Percentiles rank a stretch among this genome's conserved stretches.
phyloP scores from a whole-genome alignment of 2,888 invertebrate species.

The Quadroppia sp. region DNA sequence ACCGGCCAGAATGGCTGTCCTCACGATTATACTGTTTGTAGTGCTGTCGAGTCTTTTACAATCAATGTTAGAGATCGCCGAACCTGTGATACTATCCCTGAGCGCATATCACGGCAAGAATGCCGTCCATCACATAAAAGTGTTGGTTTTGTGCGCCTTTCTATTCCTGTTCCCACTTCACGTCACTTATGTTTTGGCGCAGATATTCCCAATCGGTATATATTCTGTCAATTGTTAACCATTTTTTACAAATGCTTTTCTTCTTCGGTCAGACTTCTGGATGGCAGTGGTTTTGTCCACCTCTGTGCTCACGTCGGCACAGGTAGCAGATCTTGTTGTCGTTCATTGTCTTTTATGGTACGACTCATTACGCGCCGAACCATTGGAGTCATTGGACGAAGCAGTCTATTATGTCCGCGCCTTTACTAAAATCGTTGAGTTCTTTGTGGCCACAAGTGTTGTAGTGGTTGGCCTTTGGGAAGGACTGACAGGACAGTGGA shows the following conservation, averaged over 20 bases:
- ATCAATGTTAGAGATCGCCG: constrained; percentile 58
- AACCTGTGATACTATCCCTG: constrained; percentile 56
- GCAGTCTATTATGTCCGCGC: constrained; percentile 56
- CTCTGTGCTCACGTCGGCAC: constrained; percentile 56
- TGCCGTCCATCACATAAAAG: constrained; percentile 52
- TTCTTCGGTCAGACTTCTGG: constrained; percentile 56
- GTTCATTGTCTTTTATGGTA: constrained; percentile 57
- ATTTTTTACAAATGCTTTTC: too few species aligned
- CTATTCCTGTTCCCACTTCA: constrained; percentile 55
- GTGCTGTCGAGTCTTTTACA: constrained; percentile 59
- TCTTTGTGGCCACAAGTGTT: constrained; percentile 58
- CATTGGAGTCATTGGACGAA: constrained; percentile 58
- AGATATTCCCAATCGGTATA: constrained; percentile 52
- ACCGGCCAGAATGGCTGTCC: constrained; percentile 56
- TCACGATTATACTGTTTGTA: constrained; percentile 58
- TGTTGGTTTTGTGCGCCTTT: constrained; percentile 53
- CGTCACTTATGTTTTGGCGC: constrained; percentile 55
- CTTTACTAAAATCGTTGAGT: constrained; percentile 56
- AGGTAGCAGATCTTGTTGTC: constrained; percentile 56
- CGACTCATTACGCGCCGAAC: constrained; percentile 54
- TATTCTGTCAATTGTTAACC: too few species aligned
- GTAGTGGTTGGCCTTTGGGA: constrained; percentile 57
- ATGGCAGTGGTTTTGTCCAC: constrained; percentile 58
- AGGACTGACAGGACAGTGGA: constrained; percentile 54
- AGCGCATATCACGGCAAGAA: constrained; percentile 54